Evolutionary conservation across 2,888 invertebrate species (phyloP).

Genomic region (Lochmaea capreae): DNA sequence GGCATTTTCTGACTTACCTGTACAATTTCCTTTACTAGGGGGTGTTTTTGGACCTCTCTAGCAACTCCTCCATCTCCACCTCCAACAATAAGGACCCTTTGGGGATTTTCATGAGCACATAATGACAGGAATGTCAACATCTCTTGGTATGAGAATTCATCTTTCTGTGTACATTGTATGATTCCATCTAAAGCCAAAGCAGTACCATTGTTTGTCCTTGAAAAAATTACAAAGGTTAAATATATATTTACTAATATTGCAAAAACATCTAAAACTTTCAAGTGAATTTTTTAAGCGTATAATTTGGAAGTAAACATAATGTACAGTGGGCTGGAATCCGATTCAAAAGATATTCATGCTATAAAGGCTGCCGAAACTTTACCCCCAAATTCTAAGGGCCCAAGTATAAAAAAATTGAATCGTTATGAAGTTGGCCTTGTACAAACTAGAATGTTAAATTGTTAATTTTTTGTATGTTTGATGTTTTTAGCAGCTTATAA

Average conservation of each 20-base stretch:
- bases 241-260: neutral
- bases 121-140: conserved; percentile 96
- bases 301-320: no score
- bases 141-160: conserved; percentile 98
- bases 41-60: conserved; percentile 94
- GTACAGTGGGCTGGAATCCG: no score
- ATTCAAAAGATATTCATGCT: no score
- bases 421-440: no score
- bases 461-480: no score
- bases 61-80: conserved; percentile 99
- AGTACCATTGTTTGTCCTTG: conserved; percentile 82
- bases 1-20: conserved; percentile 60
- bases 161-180: conserved; percentile 95
- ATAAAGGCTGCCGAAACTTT: no score
- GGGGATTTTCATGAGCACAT: conserved; percentile 90
- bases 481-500: no score
- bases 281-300: no score
- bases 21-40: conserved; percentile 84
- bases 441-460: no score
- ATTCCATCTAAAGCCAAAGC: conserved; percentile 94
- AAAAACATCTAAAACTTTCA: no score
- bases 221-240: conserved; percentile 22
- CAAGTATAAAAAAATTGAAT: no score
- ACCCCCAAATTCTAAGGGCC: no score
- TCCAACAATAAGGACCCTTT: conserved; percentile 93